phyloP scores from a whole-genome alignment of 2,797 vertebrate species.

The Lerista edwardsae region DNA sequence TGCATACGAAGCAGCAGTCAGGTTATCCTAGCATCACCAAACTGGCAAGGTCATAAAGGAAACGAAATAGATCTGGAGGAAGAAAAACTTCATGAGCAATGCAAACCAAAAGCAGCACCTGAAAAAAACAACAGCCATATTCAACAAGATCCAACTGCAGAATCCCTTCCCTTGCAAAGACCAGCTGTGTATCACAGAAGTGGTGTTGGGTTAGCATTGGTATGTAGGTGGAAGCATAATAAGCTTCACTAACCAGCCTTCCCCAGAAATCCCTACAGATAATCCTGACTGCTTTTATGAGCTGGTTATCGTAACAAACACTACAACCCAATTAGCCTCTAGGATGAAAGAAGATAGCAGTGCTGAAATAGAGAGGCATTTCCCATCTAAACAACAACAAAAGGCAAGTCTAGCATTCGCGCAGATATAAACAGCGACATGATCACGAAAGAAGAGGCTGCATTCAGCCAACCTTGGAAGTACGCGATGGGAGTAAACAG shows the following conservation, averaged over 20 bases:
- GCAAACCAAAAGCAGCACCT: neutral
- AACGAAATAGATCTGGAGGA: neutral
- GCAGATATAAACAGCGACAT: neutral
- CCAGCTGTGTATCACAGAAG: neutral
- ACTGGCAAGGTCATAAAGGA: neutral
- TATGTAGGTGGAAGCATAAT: neutral
- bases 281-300: neutral
- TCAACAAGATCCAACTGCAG: neutral
- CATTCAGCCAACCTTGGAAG: neutral
- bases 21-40: neutral
- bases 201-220: neutral
- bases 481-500: neutral
- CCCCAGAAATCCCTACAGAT: neutral
- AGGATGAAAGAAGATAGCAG: neutral
- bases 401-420: neutral
- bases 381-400: neutral
- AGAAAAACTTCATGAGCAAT: neutral
- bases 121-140: neutral
- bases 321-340: neutral
- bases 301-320: neutral
- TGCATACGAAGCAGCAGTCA: neutral
- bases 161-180: neutral
- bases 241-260: neutral
- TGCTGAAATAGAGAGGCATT: neutral
- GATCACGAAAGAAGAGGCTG: neutral